A percentile compares a stretch with the other conserved stretches of the same genome.
phyloP scores from a whole-genome alignment of 2,797 vertebrate species.

The Cercopithecus diana region DNA sequence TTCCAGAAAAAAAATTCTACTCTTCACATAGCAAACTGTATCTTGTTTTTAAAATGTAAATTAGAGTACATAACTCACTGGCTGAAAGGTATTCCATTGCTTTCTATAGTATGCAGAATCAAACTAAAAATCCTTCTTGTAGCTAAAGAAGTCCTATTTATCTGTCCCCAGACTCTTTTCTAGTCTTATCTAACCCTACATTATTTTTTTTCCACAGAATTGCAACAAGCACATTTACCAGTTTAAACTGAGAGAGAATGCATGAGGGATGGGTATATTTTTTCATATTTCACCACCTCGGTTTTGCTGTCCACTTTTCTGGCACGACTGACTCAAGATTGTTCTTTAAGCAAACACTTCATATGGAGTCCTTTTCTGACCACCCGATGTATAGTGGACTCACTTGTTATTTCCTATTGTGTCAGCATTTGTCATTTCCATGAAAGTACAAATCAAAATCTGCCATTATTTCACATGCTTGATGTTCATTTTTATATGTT shows the following conservation, averaged over 20 bases:
- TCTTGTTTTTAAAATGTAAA: background rate
- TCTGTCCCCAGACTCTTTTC: background rate
- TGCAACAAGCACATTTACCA: background rate
- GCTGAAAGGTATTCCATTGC: background rate
- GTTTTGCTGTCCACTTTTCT: background rate
- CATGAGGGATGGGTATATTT: accelerated
- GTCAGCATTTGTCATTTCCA: background rate
- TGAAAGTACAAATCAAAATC: background rate
- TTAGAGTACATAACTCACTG: background rate
- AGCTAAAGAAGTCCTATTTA: background rate
- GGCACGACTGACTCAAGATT: too few relatives aligned
- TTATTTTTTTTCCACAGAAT: background rate
- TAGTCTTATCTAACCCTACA: background rate
- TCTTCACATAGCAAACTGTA: background rate
- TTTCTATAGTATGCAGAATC: background rate
- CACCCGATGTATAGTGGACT: background rate
- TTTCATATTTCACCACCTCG: background rate
- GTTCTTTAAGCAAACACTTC: accelerated
- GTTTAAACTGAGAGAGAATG: background rate
- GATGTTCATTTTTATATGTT: background rate
- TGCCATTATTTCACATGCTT: background rate
- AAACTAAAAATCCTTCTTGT: background rate
- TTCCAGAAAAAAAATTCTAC: background rate
- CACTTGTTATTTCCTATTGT: background rate
- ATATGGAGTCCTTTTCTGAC: background rate